Conservation (phyloP, 2,113 vertebrate genomes). For the Thermophis baileyi region DNA sequence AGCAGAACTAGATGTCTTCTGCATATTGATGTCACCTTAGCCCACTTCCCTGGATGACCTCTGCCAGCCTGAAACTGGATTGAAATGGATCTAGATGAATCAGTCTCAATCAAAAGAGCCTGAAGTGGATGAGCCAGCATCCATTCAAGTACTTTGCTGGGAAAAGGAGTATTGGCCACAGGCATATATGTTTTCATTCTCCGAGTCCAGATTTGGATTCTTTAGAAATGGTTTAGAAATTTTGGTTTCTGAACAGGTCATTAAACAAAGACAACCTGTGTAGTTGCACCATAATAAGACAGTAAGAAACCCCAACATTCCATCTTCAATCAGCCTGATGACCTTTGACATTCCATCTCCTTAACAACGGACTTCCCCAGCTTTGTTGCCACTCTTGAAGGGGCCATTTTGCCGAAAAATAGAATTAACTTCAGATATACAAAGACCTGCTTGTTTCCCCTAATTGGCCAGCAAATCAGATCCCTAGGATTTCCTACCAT, state of each 20-base stretch:
- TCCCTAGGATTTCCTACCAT: neutral
- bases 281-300: neutral
- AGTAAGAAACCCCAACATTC: neutral
- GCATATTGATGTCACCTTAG: neutral
- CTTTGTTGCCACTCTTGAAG: no score
- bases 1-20: neutral
- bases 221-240: neutral
- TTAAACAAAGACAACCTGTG: neutral
- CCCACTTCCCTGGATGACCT: neutral
- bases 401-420: no score
- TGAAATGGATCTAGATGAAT: neutral
- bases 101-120: neutral
- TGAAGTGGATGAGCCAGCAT: neutral
- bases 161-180: neutral
- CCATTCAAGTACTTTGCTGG: neutral
- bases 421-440: no score
- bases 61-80: neutral
- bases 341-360: neutral
- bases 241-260: neutral
- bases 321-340: neutral
- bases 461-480: no score
- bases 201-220: neutral
- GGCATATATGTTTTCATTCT: neutral
- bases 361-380: no score
- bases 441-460: no score